Percentiles rank a stretch among this genome's conserved stretches.
phyloP scores from a whole-genome alignment of 1,140 invertebrate genomes.

The Meloidogyne chitwoodi region DNA sequence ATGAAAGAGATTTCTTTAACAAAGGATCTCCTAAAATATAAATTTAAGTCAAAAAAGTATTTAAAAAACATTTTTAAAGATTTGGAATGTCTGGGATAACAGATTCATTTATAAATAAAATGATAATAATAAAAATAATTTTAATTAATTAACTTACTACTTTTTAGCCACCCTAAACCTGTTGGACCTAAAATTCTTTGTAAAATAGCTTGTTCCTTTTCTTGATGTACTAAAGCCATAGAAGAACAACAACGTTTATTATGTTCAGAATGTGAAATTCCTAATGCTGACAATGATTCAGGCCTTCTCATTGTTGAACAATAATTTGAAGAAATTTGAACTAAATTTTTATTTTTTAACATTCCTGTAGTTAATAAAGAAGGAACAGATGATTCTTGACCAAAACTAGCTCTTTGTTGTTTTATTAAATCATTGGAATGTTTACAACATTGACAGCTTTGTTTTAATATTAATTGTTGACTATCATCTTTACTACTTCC shows the following conservation, averaged over 20 bases:
- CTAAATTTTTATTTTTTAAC: neutral
- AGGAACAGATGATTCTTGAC: slow-evolving; percentile 14
- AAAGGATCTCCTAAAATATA: slow-evolving; percentile 41
- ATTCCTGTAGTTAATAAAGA: neutral
- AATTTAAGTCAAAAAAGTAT: neutral
- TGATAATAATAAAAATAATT: neutral
- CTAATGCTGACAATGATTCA: slow-evolving; percentile 15
- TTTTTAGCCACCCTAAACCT: slow-evolving; percentile 43
- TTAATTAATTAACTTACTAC: neutral
- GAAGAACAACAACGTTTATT: neutral
- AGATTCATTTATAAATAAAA: neutral
- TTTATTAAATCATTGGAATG: neutral
- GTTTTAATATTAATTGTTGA: neutral
- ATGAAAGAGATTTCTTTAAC: slow-evolving; percentile 48
- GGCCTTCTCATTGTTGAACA: slow-evolving; percentile 14
- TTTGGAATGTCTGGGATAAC: no score
- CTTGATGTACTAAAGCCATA: slow-evolving; percentile 23
- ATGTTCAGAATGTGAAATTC: neutral
- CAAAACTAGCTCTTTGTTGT: slow-evolving; percentile 9
- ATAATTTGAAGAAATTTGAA: neutral
- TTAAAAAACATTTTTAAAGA: no score
- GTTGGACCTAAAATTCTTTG: slow-evolving; percentile 48
- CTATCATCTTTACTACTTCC: neutral
- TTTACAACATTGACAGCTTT: slow-evolving; percentile 5
- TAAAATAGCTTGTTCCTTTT: slow-evolving; percentile 45